Conservation (phyloP, 2,888 invertebrate genomes). For the Xanthia icteritia region DNA sequence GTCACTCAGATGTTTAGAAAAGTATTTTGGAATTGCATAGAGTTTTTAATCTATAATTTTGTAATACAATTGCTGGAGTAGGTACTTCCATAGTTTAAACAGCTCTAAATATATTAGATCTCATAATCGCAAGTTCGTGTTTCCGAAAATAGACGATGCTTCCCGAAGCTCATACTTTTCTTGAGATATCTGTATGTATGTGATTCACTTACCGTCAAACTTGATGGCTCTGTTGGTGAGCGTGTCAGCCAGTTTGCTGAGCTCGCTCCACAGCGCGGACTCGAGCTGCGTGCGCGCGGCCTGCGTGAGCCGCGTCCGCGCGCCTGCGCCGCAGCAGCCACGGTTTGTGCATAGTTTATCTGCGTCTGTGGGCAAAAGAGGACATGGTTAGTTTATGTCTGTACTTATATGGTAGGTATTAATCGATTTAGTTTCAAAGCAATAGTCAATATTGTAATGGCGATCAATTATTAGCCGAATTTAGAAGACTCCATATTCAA, state of each 20-base stretch:
- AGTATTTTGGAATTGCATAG: too few relatives aligned
- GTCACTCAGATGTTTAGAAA: too few relatives aligned
- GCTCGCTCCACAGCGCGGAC: constrained; percentile 93
- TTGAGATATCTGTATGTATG: not conserved
- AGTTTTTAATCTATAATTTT: too few relatives aligned
- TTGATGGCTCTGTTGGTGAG: constrained; percentile 94
- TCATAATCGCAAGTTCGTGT: not conserved
- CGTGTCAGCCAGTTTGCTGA: constrained; percentile 93
- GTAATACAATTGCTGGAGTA: too few relatives aligned
- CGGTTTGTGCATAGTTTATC: constrained; percentile 90
- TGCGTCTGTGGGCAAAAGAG: constrained; percentile 78
- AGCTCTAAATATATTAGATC: not conserved
- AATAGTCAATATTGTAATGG: too few relatives aligned
- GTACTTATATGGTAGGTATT: too few relatives aligned
- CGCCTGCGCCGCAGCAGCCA: constrained; percentile 91
- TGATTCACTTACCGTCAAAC: constrained; percentile 94
- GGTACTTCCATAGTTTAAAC: not conserved
- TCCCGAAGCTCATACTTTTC: not conserved
- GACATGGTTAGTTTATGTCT: not conserved
- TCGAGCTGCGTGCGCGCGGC: constrained; percentile 94
- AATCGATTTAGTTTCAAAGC: too few relatives aligned
- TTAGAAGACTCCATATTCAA: too few relatives aligned
- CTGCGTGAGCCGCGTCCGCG: constrained; percentile 92
- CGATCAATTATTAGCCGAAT: too few relatives aligned
- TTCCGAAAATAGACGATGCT: not conserved